These are phyloP conservation scores for Upupa epops DNA, from an alignment of 2,113 vertebrate genomes.

Conservation along the genomic window DNA sequence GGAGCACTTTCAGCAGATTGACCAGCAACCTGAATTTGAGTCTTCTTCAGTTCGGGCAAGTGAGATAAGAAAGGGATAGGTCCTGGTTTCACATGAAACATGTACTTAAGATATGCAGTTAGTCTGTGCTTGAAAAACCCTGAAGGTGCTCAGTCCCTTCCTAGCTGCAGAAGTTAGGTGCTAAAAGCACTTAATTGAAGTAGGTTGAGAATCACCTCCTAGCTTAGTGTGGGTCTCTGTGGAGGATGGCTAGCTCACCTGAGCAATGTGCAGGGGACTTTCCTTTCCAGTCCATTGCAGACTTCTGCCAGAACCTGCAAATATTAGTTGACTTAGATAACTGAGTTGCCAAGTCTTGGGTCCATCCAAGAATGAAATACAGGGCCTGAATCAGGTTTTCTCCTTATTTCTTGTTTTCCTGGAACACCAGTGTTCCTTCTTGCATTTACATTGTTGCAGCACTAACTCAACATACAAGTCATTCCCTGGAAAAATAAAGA, in stretches of 20 bases:
- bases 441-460: not conserved
- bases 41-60: not conserved
- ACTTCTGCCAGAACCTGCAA: not conserved
- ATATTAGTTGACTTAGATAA: not conserved
- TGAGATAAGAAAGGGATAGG: not conserved
- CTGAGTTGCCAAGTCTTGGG: not conserved
- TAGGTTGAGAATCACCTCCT: not conserved
- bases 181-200: accelerated
- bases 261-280: not conserved
- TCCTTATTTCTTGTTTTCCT: not conserved
- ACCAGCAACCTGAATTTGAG: not conserved
- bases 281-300: not conserved
- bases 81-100: not conserved
- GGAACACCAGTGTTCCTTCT: not conserved
- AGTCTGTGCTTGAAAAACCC: not conserved
- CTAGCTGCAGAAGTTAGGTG: not conserved
- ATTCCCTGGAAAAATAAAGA: not conserved
- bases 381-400: not conserved
- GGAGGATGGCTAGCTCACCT: not conserved
- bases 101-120: too few species aligned
- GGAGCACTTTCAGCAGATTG: accelerated
- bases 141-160: not conserved
- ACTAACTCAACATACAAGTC: not conserved
- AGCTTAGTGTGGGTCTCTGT: too few species aligned
- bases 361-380: not conserved